Evolutionary conservation across 1,140 invertebrate genomes (phyloP), one percentile per base, ranked within the genome.

Genomic region (Mya arenaria): DNA sequence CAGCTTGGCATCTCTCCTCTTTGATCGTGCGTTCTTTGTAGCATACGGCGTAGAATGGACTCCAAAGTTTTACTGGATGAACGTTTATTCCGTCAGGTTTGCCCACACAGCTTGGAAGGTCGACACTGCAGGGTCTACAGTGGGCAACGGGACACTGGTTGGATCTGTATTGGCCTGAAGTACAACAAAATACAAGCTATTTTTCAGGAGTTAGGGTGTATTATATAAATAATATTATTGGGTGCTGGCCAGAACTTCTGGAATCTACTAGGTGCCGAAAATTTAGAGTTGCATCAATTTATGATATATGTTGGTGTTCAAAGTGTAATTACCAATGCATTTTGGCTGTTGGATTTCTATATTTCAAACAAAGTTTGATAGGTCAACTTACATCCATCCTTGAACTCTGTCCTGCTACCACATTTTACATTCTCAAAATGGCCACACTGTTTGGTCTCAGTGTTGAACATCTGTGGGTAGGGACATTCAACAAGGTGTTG

Each of bases 401-500:
- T 86, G 28, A 65, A 56, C 32, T 77, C 82, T 32, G 69, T 66
- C 25, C 87, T 71, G 28, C 44, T 73, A 19, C 84, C 84, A 72
- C 87, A 88, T 0, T 85, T 55, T 0, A 88, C 87, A 10, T 83
- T 60, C 23, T 72, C 55, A 23, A 71, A 83, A 13, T 71, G 37
- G 34, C 83, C 79, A 56, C 87, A 88, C 19, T 55, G 48, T 25
- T 39, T 36, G 13, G 85, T n/a, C n/a, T 77, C 36, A 10, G 52
- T 36, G 25, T 71, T 82, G 73, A 86, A 88, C 4, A 87, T 52
- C 19, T 83, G 23, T 13, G 87, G 87, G 56, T 88, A 88, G 25
- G 63, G 37, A 63, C 87, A 88, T 62, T 88, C 87, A 23, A 36
- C 52, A 36, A 88, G 34, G 44, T 85, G 52, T 25, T 88, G 84